Base-by-base conservation (phyloP, 2,113 vertebrate genomes). In the Aix galericulata region DNA sequence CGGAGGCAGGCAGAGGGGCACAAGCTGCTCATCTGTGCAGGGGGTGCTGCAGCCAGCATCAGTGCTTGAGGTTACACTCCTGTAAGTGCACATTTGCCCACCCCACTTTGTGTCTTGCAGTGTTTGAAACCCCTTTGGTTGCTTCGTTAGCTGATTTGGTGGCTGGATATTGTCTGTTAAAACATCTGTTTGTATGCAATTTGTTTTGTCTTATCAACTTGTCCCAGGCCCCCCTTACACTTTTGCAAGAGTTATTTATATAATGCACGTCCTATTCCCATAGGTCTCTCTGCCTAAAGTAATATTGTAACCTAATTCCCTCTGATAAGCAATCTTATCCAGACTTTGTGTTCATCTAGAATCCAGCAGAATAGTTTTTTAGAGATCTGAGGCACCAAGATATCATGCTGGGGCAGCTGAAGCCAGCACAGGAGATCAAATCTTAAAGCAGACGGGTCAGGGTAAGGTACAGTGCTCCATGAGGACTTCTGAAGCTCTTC, bases 261-360 rank as follows among this genome's bases (percentile, higher is more conserved):
- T 75, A 83, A 88, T 93, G 63, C 34, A 38, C 50, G 48, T 91
- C 76, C 0, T 91, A 92, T 86, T 72, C 82, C 69, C 66, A 21
- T 22, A 81, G 38, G 76, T 64, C 4, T 77, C 72, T 90, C 69
- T 74, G 58, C 76, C 80, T 90, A 59, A 75, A 71, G 56, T 73
- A 78, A 77, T 86, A 50, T 9, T 81, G 20, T 88, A 86, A 84
- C 46, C 60, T 63, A 91, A 88, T 91, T 93, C 93, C 87, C 80
- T 64, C 48, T 48, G 34, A 82, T 72, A 55, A 88, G 46, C 60
- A 84, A 53, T 20, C 26, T 90, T 83, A 81, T 23, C 69, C 69
- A 83, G 82, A 48, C 42, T 81, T 72, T 2, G 0, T 34, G 32
- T 76, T 69, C 31, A 69, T 60, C 76, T 88, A 26, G 78, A 94